Percentiles rank a stretch among this genome's conserved stretches.
These are phyloP conservation scores for Esperia sulphurella DNA, from an alignment of 2,888 invertebrate species.

Conservation along the genomic window DNA sequence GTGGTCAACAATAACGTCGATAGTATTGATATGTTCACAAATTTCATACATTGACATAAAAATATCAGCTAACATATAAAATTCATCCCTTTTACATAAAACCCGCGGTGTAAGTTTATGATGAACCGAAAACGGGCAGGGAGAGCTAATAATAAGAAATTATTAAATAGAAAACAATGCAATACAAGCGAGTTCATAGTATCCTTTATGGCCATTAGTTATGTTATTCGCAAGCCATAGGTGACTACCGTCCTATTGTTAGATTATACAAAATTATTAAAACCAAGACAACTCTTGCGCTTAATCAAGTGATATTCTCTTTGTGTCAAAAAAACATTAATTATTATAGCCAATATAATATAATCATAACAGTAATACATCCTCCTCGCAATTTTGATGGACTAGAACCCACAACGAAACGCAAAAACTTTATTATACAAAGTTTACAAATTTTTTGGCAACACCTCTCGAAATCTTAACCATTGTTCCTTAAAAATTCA, in stretches of 20 bases:
- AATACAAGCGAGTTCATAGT: conserved; percentile 71
- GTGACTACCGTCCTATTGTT: conserved; percentile 69
- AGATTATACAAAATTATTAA: conserved; percentile 68
- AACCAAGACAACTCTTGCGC: conserved; percentile 57
- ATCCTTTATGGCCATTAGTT: conserved; percentile 71
- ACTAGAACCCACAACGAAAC: conserved; percentile 74
- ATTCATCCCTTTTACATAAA: conserved; percentile 21
- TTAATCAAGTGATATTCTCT: conserved; percentile 43
- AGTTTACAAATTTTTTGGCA: conserved; percentile 50
- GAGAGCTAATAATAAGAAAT: conserved; percentile 24
- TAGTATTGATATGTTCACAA: conserved; percentile 27
- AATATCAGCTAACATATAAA: conserved; percentile 17
- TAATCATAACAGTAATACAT: conserved; percentile 49
- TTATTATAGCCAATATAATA: conserved; percentile 48
- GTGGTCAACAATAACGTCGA: conserved; percentile 7
- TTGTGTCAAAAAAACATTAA: conserved; percentile 39
- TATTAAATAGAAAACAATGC: conserved; percentile 68
- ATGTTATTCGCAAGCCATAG: conserved; percentile 77
- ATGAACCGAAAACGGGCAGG: conserved; percentile 12
- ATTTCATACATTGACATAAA: conserved; percentile 14
- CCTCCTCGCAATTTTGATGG: conserved; percentile 64
- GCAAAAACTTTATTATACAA: conserved; percentile 41
- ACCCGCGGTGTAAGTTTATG: neutral
- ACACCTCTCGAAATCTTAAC: conserved; percentile 29
- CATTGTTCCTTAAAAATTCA: conserved; percentile 27